A percentile compares a stretch with the other conserved stretches of the same genome.
These are phyloP conservation scores for Holothuria glaberrima DNA, from an alignment of 35 echinoderm and acorn worm genomes.

Conservation along the genomic window DNA sequence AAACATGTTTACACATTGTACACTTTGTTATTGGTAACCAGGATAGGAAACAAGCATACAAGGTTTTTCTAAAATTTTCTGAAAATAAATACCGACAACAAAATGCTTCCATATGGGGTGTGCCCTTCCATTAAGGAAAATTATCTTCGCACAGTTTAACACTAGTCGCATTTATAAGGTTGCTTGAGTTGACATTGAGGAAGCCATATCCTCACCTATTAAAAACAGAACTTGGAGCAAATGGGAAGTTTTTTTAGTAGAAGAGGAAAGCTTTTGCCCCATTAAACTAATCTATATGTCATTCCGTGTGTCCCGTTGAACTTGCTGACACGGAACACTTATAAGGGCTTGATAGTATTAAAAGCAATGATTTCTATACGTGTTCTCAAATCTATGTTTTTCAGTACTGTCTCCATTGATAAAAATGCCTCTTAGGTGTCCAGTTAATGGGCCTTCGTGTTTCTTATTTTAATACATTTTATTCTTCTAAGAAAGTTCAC, in stretches of 20 bases:
- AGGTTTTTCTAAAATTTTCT: slow-evolving; percentile 31
- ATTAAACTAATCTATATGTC: slow-evolving; percentile 38
- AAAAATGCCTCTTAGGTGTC: too few species aligned
- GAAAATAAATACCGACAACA: slow-evolving; percentile 47
- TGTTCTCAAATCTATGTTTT: too few species aligned
- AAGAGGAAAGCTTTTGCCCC: slow-evolving; percentile 19
- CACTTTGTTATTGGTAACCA: slow-evolving; percentile 38
- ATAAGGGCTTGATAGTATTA: background rate
- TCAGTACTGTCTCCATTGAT: too few species aligned
- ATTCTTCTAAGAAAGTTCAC: too few species aligned
- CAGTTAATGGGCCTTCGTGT: too few species aligned
- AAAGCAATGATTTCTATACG: background rate
- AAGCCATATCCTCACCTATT: slow-evolving; percentile 42
- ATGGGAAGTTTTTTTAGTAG: slow-evolving; percentile 40
- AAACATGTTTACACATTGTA: slow-evolving; percentile 26
- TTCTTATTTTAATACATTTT: too few species aligned
- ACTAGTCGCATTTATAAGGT: slow-evolving; percentile 10
- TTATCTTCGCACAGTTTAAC: background rate
- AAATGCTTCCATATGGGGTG: slow-evolving; percentile 50
- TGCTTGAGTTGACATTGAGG: slow-evolving; percentile 11
- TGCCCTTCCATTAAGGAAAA: slow-evolving; percentile 43
- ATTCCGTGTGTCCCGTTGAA: slow-evolving; percentile 40
- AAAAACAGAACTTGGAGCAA: slow-evolving; percentile 13
- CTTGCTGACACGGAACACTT: slow-evolving; percentile 6
- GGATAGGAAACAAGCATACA: slow-evolving; percentile 49